phyloP scores from a whole-genome alignment of 2,888 invertebrate species.

The Conomelus anceps region DNA sequence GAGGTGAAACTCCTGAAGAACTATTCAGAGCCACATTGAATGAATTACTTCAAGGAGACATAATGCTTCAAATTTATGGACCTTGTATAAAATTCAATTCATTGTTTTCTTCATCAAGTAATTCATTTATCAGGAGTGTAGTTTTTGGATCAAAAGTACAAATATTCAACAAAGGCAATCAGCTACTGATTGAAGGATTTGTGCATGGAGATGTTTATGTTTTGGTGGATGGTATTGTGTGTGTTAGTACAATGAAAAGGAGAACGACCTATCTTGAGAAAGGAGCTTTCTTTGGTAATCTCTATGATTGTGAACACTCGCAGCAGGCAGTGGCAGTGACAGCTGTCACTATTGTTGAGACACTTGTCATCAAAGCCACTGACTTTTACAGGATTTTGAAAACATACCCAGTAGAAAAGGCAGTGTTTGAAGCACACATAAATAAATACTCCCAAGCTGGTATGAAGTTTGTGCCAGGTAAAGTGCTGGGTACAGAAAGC shows the following conservation, averaged over 20 bases:
- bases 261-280: neutral
- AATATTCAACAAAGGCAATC: neutral
- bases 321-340: too few species aligned
- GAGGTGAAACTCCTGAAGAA: neutral
- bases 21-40: neutral
- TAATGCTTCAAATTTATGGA: neutral
- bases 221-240: neutral
- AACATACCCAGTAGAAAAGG: neutral
- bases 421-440: neutral
- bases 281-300: too few species aligned
- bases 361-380: neutral
- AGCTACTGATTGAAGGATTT: neutral
- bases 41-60: neutral
- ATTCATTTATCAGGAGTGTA: neutral
- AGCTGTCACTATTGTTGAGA: neutral
- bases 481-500: neutral
- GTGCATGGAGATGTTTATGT: neutral
- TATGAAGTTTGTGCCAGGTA: neutral
- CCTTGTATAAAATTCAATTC: neutral
- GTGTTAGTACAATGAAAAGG: neutral
- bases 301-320: too few species aligned
- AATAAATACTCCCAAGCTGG: neutral
- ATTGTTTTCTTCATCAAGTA: neutral
- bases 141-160: neutral
- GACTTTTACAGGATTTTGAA: neutral